Base-by-base conservation (phyloP, 2,113 vertebrate genomes). In the Pholis gunnellus region DNA sequence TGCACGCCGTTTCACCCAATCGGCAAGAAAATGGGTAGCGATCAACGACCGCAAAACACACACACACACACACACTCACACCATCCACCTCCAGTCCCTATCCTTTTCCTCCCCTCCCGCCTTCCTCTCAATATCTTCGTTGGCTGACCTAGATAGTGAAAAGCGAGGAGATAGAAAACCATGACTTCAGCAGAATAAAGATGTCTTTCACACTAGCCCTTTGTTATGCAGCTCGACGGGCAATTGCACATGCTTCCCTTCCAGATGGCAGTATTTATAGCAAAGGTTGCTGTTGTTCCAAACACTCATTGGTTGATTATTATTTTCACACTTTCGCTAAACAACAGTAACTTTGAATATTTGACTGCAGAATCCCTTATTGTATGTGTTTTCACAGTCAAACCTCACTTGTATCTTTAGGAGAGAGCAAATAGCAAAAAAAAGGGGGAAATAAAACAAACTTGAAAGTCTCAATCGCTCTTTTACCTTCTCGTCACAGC, bases 141-240 rank as follows among this genome's bases (percentile, higher is more conserved):
- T 60, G 70, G 75, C 78, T 92, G 92, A 93, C 93, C 91, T 86
- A 94, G 88, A 90, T 92, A 87, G 90, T 63, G 65, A 79, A 78
- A 87, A 72, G 80, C 25, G 25, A 54, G 50, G 68, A 72, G 46
- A 78, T 77, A 31, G 59, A 84, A 90, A 93, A 87, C 63, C 79
- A 85, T 34, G 81, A 89, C 75, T 91, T 92, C 91, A 93, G 93
- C 92, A 92, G 80, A 92, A 91, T 87, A 75, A 34, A 70, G 88
- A 88, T 75, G 75, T 59, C 64, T 91, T 85, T 70, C 65, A 72
- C 57, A 77, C 87, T 52, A 48, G 75, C 75, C 88, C 73, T 85
- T 88, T 91, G 73, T 89, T 74, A 72, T 72, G 66, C 80, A 22
- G 60, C 75, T 72, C 29, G 36, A 81, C 68, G 38, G 76, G 63